Percentiles rank a stretch among this genome's conserved stretches.
Evolutionary conservation across 1,140 invertebrate species (phyloP).

Genomic region (Hypothenemus hampei): DNA sequence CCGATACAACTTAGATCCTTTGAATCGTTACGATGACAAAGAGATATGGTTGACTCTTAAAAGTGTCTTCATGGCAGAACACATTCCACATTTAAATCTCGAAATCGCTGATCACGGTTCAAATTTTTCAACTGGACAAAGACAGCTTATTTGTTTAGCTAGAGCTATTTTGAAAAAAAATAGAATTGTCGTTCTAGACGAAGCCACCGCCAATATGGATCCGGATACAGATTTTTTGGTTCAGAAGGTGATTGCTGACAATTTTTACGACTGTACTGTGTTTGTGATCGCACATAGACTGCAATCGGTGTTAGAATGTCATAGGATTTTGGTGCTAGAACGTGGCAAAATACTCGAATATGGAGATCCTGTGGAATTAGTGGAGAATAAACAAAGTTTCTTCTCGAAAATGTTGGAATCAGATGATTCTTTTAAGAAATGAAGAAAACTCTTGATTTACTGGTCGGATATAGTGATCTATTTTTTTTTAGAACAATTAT

Average conservation of each 20-base stretch:
- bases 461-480: too few relatives aligned
- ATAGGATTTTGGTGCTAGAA: constrained; percentile 69
- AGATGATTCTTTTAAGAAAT: constrained; percentile 10
- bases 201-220: constrained; percentile 67
- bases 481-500: too few relatives aligned
- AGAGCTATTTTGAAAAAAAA: constrained; percentile 69
- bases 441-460: too few relatives aligned
- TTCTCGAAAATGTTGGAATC: constrained; percentile 60
- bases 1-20: constrained; percentile 27
- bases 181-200: constrained; percentile 74
- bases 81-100: constrained; percentile 30
- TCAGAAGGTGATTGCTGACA: constrained; percentile 60
- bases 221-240: constrained; percentile 65
- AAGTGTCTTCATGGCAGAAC: constrained; percentile 39
- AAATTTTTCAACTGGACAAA: constrained; percentile 70
- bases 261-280: constrained; percentile 69
- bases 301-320: constrained; percentile 77
- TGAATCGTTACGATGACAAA: constrained; percentile 46
- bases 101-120: constrained; percentile 15
- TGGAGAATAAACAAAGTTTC: constrained; percentile 57
- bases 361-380: constrained; percentile 62
- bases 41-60: constrained; percentile 38
- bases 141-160: constrained; percentile 74
- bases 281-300: constrained; percentile 79
- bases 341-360: constrained; percentile 61